Conservation (phyloP, 2,797 vertebrate species). For the Tragopan temminckii region DNA sequence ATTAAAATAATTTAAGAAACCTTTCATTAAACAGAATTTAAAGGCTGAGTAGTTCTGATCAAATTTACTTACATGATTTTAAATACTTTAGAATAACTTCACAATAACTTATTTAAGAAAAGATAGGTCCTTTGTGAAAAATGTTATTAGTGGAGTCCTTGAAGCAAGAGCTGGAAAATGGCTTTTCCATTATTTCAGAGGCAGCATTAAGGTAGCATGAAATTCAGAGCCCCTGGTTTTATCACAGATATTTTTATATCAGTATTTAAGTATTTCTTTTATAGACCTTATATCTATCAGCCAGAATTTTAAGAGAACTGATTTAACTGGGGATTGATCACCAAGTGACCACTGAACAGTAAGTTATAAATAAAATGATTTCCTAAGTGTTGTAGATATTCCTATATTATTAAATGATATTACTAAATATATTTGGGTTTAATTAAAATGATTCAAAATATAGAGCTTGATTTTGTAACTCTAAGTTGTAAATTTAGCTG, state of each 20-base stretch:
- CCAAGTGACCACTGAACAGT: constrained; percentile 49
- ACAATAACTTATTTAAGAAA: constrained; percentile 58
- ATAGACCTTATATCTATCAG: constrained; percentile 40
- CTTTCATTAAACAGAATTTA: constrained; percentile 49
- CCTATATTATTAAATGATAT: not conserved
- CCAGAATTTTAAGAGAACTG: constrained; percentile 50
- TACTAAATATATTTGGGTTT: not conserved
- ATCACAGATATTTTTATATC: constrained; percentile 72
- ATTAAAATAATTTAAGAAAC: constrained; percentile 23
- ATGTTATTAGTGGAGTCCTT: constrained; percentile 73
- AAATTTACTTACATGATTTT: constrained; percentile 61
- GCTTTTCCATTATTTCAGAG: constrained; percentile 79
- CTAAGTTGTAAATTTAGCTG: not conserved
- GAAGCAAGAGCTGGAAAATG: constrained; percentile 79
- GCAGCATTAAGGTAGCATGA: constrained; percentile 76
- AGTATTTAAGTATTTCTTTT: constrained; percentile 70
- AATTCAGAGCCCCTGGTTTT: constrained; percentile 79
- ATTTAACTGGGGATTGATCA: constrained; percentile 47
- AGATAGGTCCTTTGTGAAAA: constrained; percentile 71
- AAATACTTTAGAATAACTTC: constrained; percentile 72
- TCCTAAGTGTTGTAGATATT: constrained; percentile 45
- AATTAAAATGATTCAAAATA: constrained; percentile 44
- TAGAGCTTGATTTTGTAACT: constrained; percentile 34
- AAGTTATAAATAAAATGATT: constrained; percentile 53
- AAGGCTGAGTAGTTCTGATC: constrained; percentile 42